Percentiles rank a stretch among this genome's conserved stretches.
These are phyloP conservation scores for Hirtodrosophila histrioides DNA, from an alignment of 2,888 invertebrate genomes.

Conservation along the genomic window DNA sequence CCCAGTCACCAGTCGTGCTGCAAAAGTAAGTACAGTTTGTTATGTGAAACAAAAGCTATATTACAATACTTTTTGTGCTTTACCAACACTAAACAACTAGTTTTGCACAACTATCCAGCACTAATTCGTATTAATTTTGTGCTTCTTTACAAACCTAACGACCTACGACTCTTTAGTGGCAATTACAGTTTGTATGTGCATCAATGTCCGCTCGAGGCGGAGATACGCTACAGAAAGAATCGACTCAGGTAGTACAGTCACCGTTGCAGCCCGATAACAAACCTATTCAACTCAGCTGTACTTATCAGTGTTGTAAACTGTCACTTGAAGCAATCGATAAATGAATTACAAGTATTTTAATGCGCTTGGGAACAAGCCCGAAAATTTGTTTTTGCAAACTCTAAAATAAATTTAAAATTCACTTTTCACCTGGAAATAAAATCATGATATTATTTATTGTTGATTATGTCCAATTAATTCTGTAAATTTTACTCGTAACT, in stretches of 20 bases:
- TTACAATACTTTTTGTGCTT: conserved; percentile 55
- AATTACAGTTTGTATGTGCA: conserved; percentile 83
- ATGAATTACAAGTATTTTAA: too few relatives aligned
- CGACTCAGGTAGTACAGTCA: conserved; percentile 83
- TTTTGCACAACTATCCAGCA: conserved; percentile 41
- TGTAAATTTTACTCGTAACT: too few relatives aligned
- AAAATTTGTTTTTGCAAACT: too few relatives aligned
- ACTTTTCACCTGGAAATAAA: too few relatives aligned
- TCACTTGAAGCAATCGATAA: conserved; percentile 4
- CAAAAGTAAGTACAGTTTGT: conserved; percentile 82
- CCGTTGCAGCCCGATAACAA: conserved; percentile 31
- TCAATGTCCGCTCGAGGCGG: conserved; percentile 84
- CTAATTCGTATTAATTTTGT: conserved; percentile 69
- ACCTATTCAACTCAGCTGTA: conserved; percentile 18
- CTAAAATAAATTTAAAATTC: too few relatives aligned
- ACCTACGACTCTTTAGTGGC: conserved; percentile 71
- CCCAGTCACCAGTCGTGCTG: conserved; percentile 82
- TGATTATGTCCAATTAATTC: too few relatives aligned
- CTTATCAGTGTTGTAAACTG: conserved; percentile 33
- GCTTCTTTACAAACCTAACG: conserved; percentile 64
- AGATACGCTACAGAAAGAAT: conserved; percentile 83
- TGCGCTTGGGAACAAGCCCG: too few relatives aligned
- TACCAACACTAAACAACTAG: conserved; percentile 52
- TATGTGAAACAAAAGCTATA: not conserved
- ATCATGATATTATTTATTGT: too few relatives aligned